These are phyloP conservation scores for Stratiomys singularior DNA, from an alignment of 2,888 invertebrate genomes.

Conservation along the genomic window DNA sequence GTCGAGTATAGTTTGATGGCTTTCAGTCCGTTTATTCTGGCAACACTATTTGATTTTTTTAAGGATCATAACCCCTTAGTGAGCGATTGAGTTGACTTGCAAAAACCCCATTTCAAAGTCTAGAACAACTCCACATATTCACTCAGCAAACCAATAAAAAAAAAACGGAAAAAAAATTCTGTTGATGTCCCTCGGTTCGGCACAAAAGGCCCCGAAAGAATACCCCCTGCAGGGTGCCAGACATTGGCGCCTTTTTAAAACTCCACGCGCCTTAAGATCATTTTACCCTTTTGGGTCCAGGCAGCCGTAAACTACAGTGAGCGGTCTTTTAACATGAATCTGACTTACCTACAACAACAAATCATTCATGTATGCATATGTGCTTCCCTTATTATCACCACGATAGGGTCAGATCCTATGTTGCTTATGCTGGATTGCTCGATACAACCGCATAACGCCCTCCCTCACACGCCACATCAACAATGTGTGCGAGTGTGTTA, in stretches of 20 bases:
- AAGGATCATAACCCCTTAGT: not conserved
- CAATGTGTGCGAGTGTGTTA: not conserved
- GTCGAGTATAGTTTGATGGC: too few species aligned
- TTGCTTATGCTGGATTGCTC: not conserved
- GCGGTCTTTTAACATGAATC: not conserved
- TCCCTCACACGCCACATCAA: constrained; percentile 13
- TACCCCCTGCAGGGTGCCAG: constrained; percentile 47
- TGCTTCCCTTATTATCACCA: constrained; percentile 38
- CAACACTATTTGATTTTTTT: not conserved
- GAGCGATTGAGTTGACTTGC: constrained; percentile 7
- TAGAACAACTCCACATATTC: constrained; percentile 9
- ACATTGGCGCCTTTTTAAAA: constrained; percentile 49
- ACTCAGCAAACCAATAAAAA: too few species aligned
- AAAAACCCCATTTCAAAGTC: not conserved
- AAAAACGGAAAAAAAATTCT: not conserved
- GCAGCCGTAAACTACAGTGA: not conserved
- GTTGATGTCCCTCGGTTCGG: constrained; percentile 16
- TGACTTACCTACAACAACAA: too few species aligned
- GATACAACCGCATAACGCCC: constrained; percentile 28
- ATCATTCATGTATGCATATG: too few species aligned
- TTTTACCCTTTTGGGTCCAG: not conserved
- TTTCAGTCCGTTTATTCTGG: too few species aligned
- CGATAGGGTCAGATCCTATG: not conserved
- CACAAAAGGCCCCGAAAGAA: not conserved
- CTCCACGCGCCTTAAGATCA: constrained; percentile 29